Base-by-base conservation (phyloP, 2,113 vertebrate genomes). In the Stegostoma tigrinum region DNA sequence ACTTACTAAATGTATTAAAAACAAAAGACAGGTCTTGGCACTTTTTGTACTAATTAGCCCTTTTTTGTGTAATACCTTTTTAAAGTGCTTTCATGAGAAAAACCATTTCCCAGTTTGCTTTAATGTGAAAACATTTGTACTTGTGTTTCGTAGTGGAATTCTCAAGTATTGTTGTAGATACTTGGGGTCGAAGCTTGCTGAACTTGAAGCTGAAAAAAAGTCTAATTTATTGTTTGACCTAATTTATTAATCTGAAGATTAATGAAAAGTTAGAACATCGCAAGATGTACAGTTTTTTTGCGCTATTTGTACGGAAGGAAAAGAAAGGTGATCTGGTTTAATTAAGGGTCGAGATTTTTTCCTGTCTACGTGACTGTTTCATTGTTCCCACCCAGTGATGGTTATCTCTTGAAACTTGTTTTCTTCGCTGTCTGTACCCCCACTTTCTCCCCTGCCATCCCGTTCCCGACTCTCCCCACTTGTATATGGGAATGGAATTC, bases 151-250 rank as follows among this genome's bases (percentile, higher is more conserved):
- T 98, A 97, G 98, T 98, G 98, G 97, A 98, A 98, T 97, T 98
- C 98, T 97, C 98, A 98, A 98, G 98, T 99, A 98, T 99, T 98
- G 98, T 99, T 99, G 97, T 99, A 98, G 98, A 99, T 99, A 99
- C 98, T 99, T 98, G 98, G 97, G 97, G 5, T 72, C 97, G 97
- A 97, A 98, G 98, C 97, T 98, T 98, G 97, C 98, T 98, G 97
- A 98, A 98, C 97, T 98, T 98, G 97, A 98, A 98, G 98, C 98
- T 97, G 97, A 96, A 97, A 97, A 96, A 96, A 95, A 96, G 96
- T 97, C 97, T 98, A 98, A 98, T 98, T 98, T 98, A 98, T 98
- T 98, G 98, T 98, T 98, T 98, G 98, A 98, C 98, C 98, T 98
- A 98, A 98, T 98, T 98, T 98, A 98, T 98, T 98, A 97, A 98